These are phyloP conservation scores for Iguana delicatissima DNA, from an alignment of 2,797 vertebrate species.

Conservation along the genomic window DNA sequence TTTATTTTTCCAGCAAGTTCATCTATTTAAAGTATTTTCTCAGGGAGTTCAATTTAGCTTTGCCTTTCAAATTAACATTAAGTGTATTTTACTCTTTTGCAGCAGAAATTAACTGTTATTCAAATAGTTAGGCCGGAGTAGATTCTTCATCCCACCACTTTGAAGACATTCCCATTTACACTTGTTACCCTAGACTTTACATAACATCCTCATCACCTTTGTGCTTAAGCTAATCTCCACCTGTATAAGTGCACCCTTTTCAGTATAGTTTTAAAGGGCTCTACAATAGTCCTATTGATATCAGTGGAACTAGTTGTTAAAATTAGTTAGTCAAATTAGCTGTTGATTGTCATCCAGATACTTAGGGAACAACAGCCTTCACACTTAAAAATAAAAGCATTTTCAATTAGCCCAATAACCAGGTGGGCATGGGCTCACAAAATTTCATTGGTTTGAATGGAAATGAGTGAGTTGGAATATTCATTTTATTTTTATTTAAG, in stretches of 20 bases:
- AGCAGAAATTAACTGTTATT: slow-evolving; percentile 71
- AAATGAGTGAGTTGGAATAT: neutral
- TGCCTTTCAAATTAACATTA: slow-evolving; percentile 73
- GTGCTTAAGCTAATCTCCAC: neutral
- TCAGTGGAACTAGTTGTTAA: neutral
- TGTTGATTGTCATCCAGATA: neutral
- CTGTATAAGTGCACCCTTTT: neutral
- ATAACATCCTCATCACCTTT: neutral
- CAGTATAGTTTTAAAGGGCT: slow-evolving; percentile 6
- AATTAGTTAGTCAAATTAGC: neutral
- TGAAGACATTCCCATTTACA: slow-evolving; percentile 21
- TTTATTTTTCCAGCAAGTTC: slow-evolving; percentile 73
- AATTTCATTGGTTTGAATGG: neutral
- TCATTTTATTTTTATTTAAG: neutral
- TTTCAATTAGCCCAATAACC: neutral
- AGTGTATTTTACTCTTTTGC: slow-evolving; percentile 68
- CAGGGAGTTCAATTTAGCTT: slow-evolving; percentile 68
- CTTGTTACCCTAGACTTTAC: neutral
- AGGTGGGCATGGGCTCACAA: neutral
- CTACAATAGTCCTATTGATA: neutral
- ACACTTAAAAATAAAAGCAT: neutral
- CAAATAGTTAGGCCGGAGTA: slow-evolving; percentile 60
- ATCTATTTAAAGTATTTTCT: slow-evolving; percentile 72
- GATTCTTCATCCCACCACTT: slow-evolving; percentile 46
- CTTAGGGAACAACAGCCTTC: neutral